Base-by-base conservation (phyloP, 2,888 invertebrate species). In the Hirudinaria manillensis region DNA sequence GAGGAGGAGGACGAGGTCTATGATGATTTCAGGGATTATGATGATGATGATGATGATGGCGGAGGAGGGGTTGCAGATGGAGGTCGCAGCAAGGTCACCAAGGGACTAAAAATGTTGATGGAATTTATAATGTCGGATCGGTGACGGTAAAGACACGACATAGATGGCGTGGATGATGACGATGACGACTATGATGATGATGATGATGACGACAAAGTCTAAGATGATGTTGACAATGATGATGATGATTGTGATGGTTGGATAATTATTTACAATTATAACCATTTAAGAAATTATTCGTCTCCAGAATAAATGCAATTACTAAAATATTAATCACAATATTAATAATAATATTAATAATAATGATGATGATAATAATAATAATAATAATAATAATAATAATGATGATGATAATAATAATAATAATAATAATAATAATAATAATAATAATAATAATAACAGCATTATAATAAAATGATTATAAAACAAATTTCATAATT, bases 41-140 rank as follows among this genome's bases (percentile, higher is more conserved):
- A 56, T 7, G 72, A 72, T 7, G 53, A 29, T 72, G 56, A 3
- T 72, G 72, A 55, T 72, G 72, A 10, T 72, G 72, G 27, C 61
- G 13, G 61, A 27, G 61, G 29, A 61, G 61, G 61, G 61, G 24
- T 13, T 7, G 10, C 13, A 27, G 61, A 61, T 61, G 24, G 61
- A 24, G 24, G 61, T 61, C 13, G 24, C 29, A 2, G 0, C 1
- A n/a, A 61, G 24, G 61, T 27, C 29, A n/a, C 61, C 3, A 61
- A 10, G 61, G n/a, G 61, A 61, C 45, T 45, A 61, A 29, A 24
- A 29, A 61, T 61, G 61, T 29, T 61, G 61, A 27, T 61, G 29
- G 61, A 27, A 29, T 29, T 27, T 27, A 61, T 61, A 24, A 61
- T 61, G 29, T 24, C 29, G 61, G 61, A 61, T 61, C 24, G 61